A percentile compares a stretch with the other conserved stretches of the same genome.
Evolutionary conservation across 2,888 invertebrate genomes (phyloP).

Genomic region (Platycnemis pennipes): DNA sequence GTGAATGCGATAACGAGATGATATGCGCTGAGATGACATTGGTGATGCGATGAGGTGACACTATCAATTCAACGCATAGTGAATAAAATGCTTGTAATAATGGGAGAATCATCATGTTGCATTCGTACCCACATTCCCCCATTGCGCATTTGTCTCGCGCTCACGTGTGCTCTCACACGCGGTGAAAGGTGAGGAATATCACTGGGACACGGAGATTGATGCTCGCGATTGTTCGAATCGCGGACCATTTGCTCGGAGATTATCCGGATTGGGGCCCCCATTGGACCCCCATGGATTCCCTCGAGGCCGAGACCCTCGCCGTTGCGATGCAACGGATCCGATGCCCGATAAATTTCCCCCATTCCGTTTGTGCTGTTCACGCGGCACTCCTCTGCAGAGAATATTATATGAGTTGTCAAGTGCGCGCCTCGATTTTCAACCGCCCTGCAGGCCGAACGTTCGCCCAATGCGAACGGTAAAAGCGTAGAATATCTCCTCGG

Average conservation of each 20-base stretch:
- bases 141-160: no score
- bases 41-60: no score
- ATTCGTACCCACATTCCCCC: no score
- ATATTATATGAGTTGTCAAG: background rate
- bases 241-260: background rate
- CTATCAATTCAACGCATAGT: no score
- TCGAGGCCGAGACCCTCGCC: no score
- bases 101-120: no score
- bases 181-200: background rate
- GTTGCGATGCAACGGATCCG: background rate
- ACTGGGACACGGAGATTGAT: background rate
- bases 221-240: background rate
- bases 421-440: background rate
- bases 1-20: no score
- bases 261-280: background rate
- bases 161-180: background rate
- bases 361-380: background rate
- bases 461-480: background rate
- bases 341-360: background rate
- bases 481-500: background rate
- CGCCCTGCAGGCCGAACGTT: background rate
- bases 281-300: background rate
- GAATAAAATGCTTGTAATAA: no score
- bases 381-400: background rate
- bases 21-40: no score